A percentile compares a stretch with the other conserved stretches of the same genome.
Evolutionary conservation across 2,113 vertebrate genomes (phyloP).

Genomic region (Eira barbara): DNA sequence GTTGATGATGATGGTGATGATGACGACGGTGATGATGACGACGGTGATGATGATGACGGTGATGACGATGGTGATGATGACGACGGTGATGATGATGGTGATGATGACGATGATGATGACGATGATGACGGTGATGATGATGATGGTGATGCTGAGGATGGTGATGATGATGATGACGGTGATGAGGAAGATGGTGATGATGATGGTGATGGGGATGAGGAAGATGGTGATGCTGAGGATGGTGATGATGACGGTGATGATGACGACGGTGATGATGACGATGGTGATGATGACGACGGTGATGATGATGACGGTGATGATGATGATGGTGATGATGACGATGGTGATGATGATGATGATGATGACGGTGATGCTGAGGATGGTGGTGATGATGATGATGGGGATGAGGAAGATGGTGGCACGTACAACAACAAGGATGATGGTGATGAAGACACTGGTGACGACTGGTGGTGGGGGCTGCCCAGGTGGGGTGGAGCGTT

Average conservation of each 20-base stretch:
- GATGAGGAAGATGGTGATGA: not conserved
- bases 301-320: no score
- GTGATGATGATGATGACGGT: not conserved
- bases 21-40: no score
- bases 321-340: no score
- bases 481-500: no score
- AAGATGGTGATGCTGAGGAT: no score
- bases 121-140: no score
- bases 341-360: no score
- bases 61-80: not conserved
- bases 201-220: not conserved
- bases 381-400: not conserved
- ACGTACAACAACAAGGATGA: not conserved
- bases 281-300: no score
- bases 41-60: no score
- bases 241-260: rapidly evolving
- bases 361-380: not conserved
- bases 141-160: not conserved
- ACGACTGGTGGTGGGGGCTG: not conserved
- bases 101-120: not conserved
- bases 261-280: no score
- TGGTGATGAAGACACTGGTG: not conserved
- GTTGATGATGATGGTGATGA: no score
- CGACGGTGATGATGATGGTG: not conserved
- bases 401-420: not conserved